Evolutionary conservation across 2,113 vertebrate species (phyloP).

Genomic region (Poeciliopsis occidentalis): DNA sequence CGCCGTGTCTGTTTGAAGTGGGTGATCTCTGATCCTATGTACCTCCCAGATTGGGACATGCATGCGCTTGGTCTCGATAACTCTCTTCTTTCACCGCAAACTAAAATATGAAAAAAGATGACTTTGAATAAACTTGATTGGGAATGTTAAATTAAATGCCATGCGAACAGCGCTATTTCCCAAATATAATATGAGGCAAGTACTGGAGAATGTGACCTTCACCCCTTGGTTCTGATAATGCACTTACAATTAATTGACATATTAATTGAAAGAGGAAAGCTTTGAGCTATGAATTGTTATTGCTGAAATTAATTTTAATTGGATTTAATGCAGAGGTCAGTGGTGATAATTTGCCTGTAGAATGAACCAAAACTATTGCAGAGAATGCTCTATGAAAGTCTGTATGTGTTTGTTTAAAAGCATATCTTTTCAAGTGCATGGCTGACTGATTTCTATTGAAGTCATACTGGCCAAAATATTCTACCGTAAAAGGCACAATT

Average conservation of each 20-base stretch:
- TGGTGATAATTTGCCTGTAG: constrained; percentile 4
- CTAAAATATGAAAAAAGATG: constrained; percentile 1
- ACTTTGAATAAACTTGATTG: constrained; percentile 9
- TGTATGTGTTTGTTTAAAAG: constrained; percentile 2
- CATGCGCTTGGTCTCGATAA: constrained; percentile 17
- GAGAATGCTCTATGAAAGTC: constrained; percentile 12
- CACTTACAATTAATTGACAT: constrained; percentile 42
- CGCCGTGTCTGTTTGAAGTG: constrained; percentile 74
- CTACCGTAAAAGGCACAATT: constrained; percentile 33
- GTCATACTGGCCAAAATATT: constrained; percentile 35
- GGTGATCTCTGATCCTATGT: constrained; percentile 78
- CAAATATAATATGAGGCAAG: constrained; percentile 17
- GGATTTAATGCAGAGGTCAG: constrained; percentile 35
- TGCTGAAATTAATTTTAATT: constrained; percentile 30
- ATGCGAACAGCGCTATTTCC: background rate
- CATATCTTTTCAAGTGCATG: constrained; percentile 19
- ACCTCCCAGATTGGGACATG: constrained; percentile 56
- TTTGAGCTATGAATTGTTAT: constrained; percentile 41
- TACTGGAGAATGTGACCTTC: constrained; percentile 2
- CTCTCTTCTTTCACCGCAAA: constrained; percentile 6
- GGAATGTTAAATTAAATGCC: constrained; percentile 13
- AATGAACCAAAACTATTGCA: constrained; percentile 8
- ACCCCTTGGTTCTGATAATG: constrained; percentile 37
- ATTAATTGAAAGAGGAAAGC: constrained; percentile 44
- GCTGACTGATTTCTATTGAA: constrained; percentile 48